Conservation (phyloP, 64 coral and sea anemone genomes). For the Stichodactyla helianthus region DNA sequence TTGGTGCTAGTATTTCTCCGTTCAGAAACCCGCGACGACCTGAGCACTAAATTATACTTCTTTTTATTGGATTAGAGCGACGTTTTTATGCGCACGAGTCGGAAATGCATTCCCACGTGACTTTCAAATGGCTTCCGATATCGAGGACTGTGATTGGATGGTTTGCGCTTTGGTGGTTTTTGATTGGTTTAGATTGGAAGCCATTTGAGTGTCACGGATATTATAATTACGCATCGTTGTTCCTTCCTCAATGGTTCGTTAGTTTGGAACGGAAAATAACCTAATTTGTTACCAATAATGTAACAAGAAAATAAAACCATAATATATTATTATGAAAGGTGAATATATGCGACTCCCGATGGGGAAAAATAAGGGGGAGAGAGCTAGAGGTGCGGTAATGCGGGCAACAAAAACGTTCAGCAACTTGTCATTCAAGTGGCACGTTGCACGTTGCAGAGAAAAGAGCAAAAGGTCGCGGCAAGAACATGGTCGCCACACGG, state of each 20-base stretch:
- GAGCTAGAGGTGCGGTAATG: no score
- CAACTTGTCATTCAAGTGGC: no score
- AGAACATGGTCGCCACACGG: no score
- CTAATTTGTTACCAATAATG: not conserved
- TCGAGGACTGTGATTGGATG: not conserved
- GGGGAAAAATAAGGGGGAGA: not conserved
- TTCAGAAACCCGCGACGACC: not conserved
- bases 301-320: not conserved
- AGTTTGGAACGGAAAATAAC: not conserved
- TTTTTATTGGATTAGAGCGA: not conserved
- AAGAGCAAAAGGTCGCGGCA: no score
- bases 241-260: not conserved
- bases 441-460: no score
- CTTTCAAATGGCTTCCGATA: not conserved
- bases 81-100: not conserved
- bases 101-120: not conserved
- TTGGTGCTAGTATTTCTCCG: not conserved
- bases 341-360: not conserved
- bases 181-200: conserved; percentile 3
- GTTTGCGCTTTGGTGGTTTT: not conserved
- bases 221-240: not conserved
- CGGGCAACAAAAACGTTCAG: no score
- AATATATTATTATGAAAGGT: not conserved
- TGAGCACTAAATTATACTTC: not conserved
- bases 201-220: not conserved